Percentiles rank a stretch among this genome's conserved stretches.
These are phyloP conservation scores for Scrobipalpa costella DNA, from an alignment of 2,888 invertebrate genomes.

Conservation along the genomic window DNA sequence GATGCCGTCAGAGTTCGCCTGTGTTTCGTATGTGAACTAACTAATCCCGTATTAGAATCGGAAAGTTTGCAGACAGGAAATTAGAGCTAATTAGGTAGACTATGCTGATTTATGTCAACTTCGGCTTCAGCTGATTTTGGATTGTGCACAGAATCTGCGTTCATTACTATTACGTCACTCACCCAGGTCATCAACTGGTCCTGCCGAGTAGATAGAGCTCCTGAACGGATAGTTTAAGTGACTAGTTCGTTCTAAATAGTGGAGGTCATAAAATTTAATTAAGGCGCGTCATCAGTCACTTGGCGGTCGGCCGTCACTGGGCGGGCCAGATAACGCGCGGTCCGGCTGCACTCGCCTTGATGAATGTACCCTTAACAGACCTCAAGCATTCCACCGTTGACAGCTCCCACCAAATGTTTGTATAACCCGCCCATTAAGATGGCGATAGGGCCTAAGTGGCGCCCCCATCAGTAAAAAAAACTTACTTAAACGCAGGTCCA, in stretches of 20 bases:
- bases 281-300: conserved; percentile 78
- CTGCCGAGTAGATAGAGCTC: neutral
- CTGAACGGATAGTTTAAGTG: neutral
- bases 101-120: neutral
- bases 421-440: conserved; percentile 71
- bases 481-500: too few relatives aligned
- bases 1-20: conserved; percentile 65
- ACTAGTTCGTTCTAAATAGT: conserved; percentile 39
- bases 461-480: too few relatives aligned
- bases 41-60: conserved; percentile 57
- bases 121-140: neutral
- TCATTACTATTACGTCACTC: conserved; percentile 3
- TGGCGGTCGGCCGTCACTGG: conserved; percentile 67
- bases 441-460: too few relatives aligned
- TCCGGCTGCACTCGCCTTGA: conserved; percentile 70
- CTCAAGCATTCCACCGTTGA: conserved; percentile 74
- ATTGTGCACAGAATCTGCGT: neutral
- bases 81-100: conserved; percentile 37
- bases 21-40: conserved; percentile 57
- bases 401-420: conserved; percentile 63
- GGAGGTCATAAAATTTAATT: conserved; percentile 75
- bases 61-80: conserved; percentile 54
- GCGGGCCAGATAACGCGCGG: conserved; percentile 74
- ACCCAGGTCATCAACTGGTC: neutral
- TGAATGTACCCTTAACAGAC: conserved; percentile 75